Conservation (phyloP, 2,888 invertebrate genomes). For the Synergus gifuensis region DNA sequence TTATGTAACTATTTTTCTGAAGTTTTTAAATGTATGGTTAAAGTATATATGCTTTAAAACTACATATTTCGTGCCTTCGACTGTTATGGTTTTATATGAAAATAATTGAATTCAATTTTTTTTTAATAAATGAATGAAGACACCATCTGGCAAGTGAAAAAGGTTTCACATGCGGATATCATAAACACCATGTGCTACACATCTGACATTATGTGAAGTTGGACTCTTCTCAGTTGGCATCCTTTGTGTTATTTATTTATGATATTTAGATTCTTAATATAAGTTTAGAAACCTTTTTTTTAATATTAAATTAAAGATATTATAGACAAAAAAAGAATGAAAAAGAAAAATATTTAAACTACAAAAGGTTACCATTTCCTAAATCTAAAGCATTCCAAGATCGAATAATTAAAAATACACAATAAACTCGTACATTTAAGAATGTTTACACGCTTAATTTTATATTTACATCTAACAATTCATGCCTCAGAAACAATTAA, state of each 20-base stretch:
- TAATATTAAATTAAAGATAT: not conserved
- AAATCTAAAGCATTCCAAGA: constrained; percentile 30
- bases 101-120: not conserved
- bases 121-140: not conserved
- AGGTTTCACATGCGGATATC: not conserved
- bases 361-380: constrained; percentile 7
- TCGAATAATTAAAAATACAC: not conserved
- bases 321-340: not conserved
- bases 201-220: not conserved
- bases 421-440: constrained; percentile 2
- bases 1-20: too few relatives aligned
- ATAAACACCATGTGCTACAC: not conserved
- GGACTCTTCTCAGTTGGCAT: not conserved
- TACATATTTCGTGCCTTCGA: too few relatives aligned
- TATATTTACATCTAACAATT: constrained; percentile 29
- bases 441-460: constrained; percentile 13
- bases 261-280: not conserved
- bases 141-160: not conserved
- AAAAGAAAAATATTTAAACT: not conserved
- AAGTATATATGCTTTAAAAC: too few relatives aligned
- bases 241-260: not conserved
- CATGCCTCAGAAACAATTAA: constrained; percentile 4
- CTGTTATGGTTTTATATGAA: too few relatives aligned
- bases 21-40: too few relatives aligned
- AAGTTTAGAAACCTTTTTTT: not conserved